Evolutionary conservation across 2,113 vertebrate genomes (phyloP), one percentile per base, ranked within the genome.

Genomic region (Neolamprologus devosi): DNA sequence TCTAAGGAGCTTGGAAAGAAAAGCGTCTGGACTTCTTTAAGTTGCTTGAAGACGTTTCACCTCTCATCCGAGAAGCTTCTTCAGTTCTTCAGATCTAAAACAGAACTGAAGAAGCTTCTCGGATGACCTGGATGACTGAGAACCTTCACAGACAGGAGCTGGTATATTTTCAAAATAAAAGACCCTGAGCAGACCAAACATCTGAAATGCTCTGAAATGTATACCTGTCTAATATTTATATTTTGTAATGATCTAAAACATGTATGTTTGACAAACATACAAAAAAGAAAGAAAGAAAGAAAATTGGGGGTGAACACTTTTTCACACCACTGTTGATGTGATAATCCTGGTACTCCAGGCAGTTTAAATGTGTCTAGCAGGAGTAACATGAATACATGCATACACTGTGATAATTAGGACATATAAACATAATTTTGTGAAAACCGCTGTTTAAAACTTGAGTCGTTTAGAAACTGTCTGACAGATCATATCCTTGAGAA

Each of bases 231-330:
- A 63, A 63, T 63, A 63, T 63, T 63, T 19, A 33, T 0, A 19
- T 19, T 33, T 11, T 63, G 0, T 33, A 63, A 11, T 19, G 28
- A 63, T 63, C 16, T 63, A 33, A 63, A 63, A 63, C 16, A 63
- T 11, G 1, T 63, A 63, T 10, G 9, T 35, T 63, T 35, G 9
- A 19, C 16, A 63, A 63, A 63, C 58, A 63, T 19, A 63, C 57
- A 57, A 57, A 30, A 30, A 7, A 60, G 0, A 33, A 19, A 0
- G 1, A 9, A 60, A 63, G 17, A 3, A 35, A 3, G 17, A n/a
- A 65, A 35, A 35, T 63, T 35, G 17, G 30, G 9, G 30, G 58
- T 33, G 17, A 63, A 63, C 16, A 35, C 30, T 35, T 65, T n/a
- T 65, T 65, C 17, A 35, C 60, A 65, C 30, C 17, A 65, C 17